Evolutionary conservation across 2,113 vertebrate genomes (phyloP).

Genomic region (Cephalopholis sonnerati): DNA sequence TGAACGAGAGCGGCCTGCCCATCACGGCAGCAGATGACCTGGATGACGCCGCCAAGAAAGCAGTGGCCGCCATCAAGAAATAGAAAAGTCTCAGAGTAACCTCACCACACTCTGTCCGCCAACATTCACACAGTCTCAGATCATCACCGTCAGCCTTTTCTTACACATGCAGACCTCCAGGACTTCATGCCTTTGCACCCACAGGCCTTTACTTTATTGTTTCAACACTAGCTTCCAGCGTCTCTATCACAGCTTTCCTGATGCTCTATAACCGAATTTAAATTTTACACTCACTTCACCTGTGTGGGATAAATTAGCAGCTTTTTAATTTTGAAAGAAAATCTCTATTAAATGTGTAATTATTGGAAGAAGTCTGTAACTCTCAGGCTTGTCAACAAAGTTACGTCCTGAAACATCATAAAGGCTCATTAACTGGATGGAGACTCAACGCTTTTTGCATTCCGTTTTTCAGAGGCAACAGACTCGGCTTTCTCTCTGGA

Average conservation of each 20-base stretch:
- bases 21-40: conserved; percentile 91
- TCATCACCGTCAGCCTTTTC: conserved; percentile 34
- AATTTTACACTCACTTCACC: background rate
- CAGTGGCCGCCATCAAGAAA: conserved; percentile 92
- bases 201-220: background rate
- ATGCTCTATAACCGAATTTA: background rate
- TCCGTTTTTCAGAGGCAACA: conserved; percentile 31
- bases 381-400: background rate
- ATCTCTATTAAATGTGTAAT: background rate
- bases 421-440: background rate
- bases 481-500: background rate
- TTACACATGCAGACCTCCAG: conserved; percentile 22
- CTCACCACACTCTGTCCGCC: background rate
- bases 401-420: background rate
- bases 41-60: conserved; percentile 96
- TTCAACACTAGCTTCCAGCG: background rate
- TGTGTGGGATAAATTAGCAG: background rate
- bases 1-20: conserved; percentile 92
- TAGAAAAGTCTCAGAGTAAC: conserved; percentile 61
- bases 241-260: background rate
- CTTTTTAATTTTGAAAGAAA: background rate
- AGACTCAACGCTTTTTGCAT: conserved; percentile 50
- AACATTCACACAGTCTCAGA: conserved; percentile 9
- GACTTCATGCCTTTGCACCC: background rate
- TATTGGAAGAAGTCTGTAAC: background rate